Evolutionary conservation across 2,888 invertebrate species (phyloP), one percentile per base, ranked within the genome.

Genomic region (Euphydryas editha): DNA sequence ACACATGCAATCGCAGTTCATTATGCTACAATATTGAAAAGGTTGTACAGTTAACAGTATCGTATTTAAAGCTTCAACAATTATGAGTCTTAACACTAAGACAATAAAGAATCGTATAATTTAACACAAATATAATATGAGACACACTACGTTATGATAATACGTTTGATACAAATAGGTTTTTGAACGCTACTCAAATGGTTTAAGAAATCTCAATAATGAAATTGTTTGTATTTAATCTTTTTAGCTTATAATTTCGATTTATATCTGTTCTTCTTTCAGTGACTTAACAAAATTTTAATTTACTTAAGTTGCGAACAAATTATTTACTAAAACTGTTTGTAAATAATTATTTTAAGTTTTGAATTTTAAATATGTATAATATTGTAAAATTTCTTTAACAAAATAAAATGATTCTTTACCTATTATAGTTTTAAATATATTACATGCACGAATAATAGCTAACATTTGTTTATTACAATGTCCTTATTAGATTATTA

Each of bases 1-100:
- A 68, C 59, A 59, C 58, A 68, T 62, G 68, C 65, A 59, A 68
- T 62, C 62, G 59, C 67, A 51, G 51, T 65, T 68, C 62, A 59
- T 65, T 68, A 65, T 20, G 58, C 58, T 64, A 59, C 42, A 51
- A 59, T 30, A 54, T 54, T 54, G 54, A 54, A 51, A 54, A 54
- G 54, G 54, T 54, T 54, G 54, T 36, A 54, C 54, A 17, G 17
- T 36, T 54, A 36, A 36, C 36, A 36, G n/a, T 10, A 54, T 17
- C 10, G 17, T 54, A 36, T 17, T 10, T 30, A 10, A 4, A 54
- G 4, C 10, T n/a, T 36, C 5, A 20, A 11, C 4, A 18, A 54
- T 54, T 36, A 17, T 36, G 36, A 8, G 15, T 21, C 15, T 54
- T 36, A 36, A 17, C 7, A 3, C 36, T 54, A 10, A 36, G 54